A percentile compares a stretch with the other conserved stretches of the same genome.
These are phyloP conservation scores for Ridgeia piscesae DNA, from an alignment of 1,140 invertebrate species.

Conservation along the genomic window DNA sequence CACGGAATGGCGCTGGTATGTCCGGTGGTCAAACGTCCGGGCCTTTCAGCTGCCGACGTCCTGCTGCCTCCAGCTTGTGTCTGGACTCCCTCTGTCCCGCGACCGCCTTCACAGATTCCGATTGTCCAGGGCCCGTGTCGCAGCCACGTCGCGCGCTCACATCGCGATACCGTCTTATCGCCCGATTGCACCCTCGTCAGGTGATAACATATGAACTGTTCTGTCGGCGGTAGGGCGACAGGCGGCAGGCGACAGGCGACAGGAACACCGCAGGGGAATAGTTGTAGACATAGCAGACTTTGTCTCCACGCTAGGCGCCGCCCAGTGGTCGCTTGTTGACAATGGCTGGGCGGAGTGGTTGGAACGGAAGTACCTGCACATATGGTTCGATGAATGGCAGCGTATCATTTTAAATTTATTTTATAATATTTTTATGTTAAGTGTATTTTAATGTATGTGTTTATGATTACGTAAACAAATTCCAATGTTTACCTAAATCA, in stretches of 20 bases:
- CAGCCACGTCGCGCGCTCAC: not conserved
- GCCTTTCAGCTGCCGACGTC: not conserved
- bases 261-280: not conserved
- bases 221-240: too few species aligned
- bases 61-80: not conserved
- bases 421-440: too few species aligned
- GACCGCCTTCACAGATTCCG: not conserved
- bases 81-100: not conserved
- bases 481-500: too few species aligned
- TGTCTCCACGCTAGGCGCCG: not conserved
- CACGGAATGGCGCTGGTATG: not conserved
- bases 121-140: too few species aligned
- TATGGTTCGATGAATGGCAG: too few species aligned
- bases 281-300: not conserved
- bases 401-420: too few species aligned
- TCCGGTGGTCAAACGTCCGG: not conserved
- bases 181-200: not conserved
- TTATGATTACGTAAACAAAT: too few species aligned
- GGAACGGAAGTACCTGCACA: too few species aligned
- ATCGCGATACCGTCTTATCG: not conserved
- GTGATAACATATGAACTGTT: not conserved
- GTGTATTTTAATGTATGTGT: too few species aligned
- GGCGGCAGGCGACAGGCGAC: not conserved
- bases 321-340: not conserved
- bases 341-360: too few species aligned